Conservation (phyloP, 1,140 invertebrate species). For the Littorina saxatilis region DNA sequence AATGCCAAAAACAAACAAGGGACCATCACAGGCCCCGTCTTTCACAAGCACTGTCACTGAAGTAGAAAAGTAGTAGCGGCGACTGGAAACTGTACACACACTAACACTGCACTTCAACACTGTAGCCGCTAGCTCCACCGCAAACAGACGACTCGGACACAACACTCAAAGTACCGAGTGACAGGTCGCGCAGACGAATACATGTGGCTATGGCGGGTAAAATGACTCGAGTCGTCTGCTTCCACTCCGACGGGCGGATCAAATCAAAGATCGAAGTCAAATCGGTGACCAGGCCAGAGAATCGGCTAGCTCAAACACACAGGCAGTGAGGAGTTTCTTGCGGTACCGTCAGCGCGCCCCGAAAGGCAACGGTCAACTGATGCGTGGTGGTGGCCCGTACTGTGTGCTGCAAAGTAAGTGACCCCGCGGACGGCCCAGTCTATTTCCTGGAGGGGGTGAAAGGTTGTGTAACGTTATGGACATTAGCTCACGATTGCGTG, state of each 20-base stretch:
- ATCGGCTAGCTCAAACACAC: background rate
- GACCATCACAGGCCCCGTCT: too few relatives aligned
- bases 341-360: slow-evolving; percentile 60
- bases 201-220: background rate
- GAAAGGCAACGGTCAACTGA: slow-evolving; percentile 66
- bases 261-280: slow-evolving; percentile 26
- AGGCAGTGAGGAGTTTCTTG: slow-evolving; percentile 5
- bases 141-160: background rate
- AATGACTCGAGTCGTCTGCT: background rate
- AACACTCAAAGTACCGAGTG: background rate
- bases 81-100: background rate
- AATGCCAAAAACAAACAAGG: too few relatives aligned
- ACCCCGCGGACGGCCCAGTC: slow-evolving; percentile 64
- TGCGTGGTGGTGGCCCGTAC: slow-evolving; percentile 63
- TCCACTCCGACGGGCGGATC: background rate
- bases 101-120: too few relatives aligned
- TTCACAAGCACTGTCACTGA: too few relatives aligned
- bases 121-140: background rate
- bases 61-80: too few relatives aligned
- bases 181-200: slow-evolving; percentile 9
- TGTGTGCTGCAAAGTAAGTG: slow-evolving; percentile 63
- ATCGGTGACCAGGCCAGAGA: background rate
- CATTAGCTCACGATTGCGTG: slow-evolving; percentile 50
- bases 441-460: slow-evolving; percentile 64
- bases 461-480: slow-evolving; percentile 59